Evolutionary conservation across 2,113 vertebrate genomes (phyloP), one percentile per base, ranked within the genome.

Genomic region (Oophaga pumilio): DNA sequence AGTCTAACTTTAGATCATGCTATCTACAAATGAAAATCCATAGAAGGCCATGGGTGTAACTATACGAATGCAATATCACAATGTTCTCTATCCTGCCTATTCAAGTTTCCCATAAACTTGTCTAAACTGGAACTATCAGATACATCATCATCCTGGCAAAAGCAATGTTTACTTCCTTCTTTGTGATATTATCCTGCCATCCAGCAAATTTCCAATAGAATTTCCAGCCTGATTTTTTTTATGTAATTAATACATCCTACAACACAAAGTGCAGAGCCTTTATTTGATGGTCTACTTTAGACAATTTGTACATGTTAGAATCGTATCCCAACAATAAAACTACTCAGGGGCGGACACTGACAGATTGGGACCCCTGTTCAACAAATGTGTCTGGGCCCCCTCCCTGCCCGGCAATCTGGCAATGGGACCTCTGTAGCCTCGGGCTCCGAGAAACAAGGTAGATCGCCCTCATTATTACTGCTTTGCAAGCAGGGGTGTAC

Each of bases 141-240:
- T 82, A n/a, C 33, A 50, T 68, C 57, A 50, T 62, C 33, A 50
- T 50, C 12, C 24, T 82, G 80, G 80, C 80, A 82, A 15, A 66
- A 68, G 28, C 49, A n/a, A 52, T 82, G 80, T 82, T 82, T 82
- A 68, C 80, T 82, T 82, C 80, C 80, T 82, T 49, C 49, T 68
- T 20, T 43, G 26, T 49, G 60, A 82, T 22, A 82, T 82, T 53
- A 43, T 82, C 11, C 59, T 59, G 77, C 14, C 12, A 11, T 60
- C 60, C 26, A 81, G 57, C 26, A 60, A 20, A 60, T 81, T 62
- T 81, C 28, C 9, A 1, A 10, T n/a, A 43, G 50, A 20, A 22
- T 74, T 50, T 50, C 18, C 33, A 49, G 43, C 43, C 28, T 17
- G 12, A 66, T 9, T 26, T 15, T 26, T 22, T 62, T 62, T 7